These are phyloP conservation scores for Orussus abietinus DNA, from an alignment of 1,140 invertebrate genomes.

Conservation along the genomic window DNA sequence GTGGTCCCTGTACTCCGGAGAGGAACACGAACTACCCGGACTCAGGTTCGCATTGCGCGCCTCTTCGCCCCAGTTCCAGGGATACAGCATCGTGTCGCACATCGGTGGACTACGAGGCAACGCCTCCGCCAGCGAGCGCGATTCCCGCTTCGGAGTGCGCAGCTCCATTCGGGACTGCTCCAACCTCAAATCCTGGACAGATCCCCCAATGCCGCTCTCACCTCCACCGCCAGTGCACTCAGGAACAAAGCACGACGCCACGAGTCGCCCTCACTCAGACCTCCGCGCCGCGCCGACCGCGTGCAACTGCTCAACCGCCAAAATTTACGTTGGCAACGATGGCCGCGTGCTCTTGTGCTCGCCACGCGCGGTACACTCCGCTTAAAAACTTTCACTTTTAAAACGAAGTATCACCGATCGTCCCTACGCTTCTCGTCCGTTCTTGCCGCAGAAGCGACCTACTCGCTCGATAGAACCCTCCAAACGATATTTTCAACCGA, in stretches of 20 bases:
- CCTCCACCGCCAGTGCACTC: neutral
- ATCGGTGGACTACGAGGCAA: slow-evolving; percentile 40
- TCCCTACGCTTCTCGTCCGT: too few species aligned
- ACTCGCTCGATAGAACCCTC: too few species aligned
- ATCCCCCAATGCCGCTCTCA: neutral
- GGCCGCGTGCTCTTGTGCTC: too few species aligned
- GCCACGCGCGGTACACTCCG: too few species aligned
- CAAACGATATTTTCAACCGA: too few species aligned
- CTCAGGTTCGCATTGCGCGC: slow-evolving; percentile 46
- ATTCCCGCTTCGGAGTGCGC: slow-evolving; percentile 39
- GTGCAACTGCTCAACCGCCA: slow-evolving; percentile 30
- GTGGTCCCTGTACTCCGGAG: slow-evolving; percentile 41
- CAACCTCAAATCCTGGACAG: neutral
- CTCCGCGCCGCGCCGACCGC: slow-evolving; percentile 11
- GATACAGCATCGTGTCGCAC: slow-evolving; percentile 42
- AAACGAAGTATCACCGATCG: too few species aligned
- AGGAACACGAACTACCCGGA: slow-evolving; percentile 48
- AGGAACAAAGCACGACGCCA: neutral
- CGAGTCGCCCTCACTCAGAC: slow-evolving; percentile 1
- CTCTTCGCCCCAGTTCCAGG: slow-evolving; percentile 49
- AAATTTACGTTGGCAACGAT: too few species aligned
- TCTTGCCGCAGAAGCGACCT: too few species aligned
- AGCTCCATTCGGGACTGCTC: slow-evolving; percentile 27
- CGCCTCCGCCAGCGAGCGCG: slow-evolving; percentile 23
- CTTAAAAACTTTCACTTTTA: too few species aligned